phyloP scores from a whole-genome alignment of 1,140 invertebrate genomes.

The Trachymyrmex septentrionalis region DNA sequence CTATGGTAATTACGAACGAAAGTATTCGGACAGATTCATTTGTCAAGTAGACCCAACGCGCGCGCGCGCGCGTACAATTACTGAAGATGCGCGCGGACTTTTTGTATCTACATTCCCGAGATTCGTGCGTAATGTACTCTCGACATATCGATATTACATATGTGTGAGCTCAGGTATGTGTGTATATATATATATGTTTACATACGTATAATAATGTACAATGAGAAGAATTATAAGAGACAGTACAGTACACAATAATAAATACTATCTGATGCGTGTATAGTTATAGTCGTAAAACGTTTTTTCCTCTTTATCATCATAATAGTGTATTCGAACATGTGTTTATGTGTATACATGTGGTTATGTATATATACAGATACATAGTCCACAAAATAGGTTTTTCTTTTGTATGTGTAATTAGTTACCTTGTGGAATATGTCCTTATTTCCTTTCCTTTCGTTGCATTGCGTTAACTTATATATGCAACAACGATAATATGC shows the following conservation, averaged over 20 bases:
- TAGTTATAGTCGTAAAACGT: constrained; percentile 73
- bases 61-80: constrained; percentile 57
- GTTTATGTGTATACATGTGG: constrained; percentile 62
- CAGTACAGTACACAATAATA: constrained; percentile 88
- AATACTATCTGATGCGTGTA: constrained; percentile 84
- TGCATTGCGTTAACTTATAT: constrained; percentile 79
- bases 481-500: constrained; percentile 81
- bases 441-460: constrained; percentile 75
- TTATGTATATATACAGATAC: constrained; percentile 73
- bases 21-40: constrained; percentile 42
- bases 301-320: constrained; percentile 56
- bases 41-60: constrained; percentile 8
- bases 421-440: constrained; percentile 76
- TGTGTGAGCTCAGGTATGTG: constrained; percentile 81
- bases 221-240: constrained; percentile 84
- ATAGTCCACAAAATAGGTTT: constrained; percentile 63
- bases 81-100: constrained; percentile 47
- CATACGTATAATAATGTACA: constrained; percentile 84
- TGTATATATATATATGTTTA: constrained; percentile 61
- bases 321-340: constrained; percentile 57
- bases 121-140: constrained; percentile 82
- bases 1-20: constrained; percentile 20
- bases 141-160: constrained; percentile 83
- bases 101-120: constrained; percentile 84
- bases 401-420: neutral